Evolutionary conservation across 2,113 vertebrate species (phyloP).

Genomic region (Pteronura brasiliensis): DNA sequence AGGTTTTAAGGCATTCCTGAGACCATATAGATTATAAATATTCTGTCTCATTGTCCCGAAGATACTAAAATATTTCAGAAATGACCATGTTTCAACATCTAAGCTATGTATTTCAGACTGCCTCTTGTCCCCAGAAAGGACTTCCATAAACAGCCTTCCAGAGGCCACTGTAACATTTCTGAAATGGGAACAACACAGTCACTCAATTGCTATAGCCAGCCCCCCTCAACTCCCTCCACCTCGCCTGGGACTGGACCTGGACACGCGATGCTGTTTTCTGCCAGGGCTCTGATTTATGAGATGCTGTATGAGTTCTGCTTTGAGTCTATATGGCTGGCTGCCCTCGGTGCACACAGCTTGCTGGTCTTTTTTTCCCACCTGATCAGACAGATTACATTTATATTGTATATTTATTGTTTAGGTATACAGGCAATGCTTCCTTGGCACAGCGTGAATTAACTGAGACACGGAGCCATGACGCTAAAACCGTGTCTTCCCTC

Average conservation of each 20-base stretch:
- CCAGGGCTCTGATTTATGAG: slow-evolving; percentile 27
- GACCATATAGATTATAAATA: neutral
- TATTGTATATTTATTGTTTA: neutral
- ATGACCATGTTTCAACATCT: neutral
- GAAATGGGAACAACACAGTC: neutral
- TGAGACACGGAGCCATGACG: fast-evolving
- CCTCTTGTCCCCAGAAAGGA: neutral
- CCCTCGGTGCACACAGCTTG: neutral
- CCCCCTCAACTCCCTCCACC: no score
- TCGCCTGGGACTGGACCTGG: neutral
- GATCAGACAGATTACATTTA: neutral
- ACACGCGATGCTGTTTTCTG: neutral
- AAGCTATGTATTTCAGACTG: neutral
- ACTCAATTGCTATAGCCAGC: neutral
- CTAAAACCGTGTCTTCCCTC: neutral
- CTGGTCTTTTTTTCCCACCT: neutral
- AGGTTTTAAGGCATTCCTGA: neutral
- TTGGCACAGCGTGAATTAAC: neutral
- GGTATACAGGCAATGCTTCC: neutral
- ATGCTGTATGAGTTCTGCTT: neutral
- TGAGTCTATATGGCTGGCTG: neutral
- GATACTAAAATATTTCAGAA: neutral
- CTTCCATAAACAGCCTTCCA: neutral
- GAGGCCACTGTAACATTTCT: neutral
- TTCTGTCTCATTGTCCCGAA: neutral